Evolutionary conservation across 2,888 invertebrate genomes (phyloP).

Genomic region (Drosophila atroscutellata): DNA sequence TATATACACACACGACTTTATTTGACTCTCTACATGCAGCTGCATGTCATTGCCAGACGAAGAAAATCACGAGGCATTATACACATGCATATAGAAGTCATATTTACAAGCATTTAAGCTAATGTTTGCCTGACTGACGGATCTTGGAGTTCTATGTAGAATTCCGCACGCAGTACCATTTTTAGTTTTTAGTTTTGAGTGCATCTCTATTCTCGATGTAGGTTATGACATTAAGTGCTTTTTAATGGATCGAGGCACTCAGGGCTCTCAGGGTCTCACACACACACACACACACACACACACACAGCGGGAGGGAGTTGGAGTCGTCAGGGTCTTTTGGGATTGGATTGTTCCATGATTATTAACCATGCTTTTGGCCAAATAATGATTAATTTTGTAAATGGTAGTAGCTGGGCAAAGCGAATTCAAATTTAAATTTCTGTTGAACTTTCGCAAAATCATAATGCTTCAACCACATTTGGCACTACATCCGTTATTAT

Average conservation of each 20-base stretch:
- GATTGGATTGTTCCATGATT: constrained; percentile 12
- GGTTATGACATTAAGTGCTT: constrained; percentile 65
- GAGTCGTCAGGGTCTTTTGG: constrained; percentile 14
- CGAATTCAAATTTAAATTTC: constrained; percentile 36
- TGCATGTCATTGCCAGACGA: constrained; percentile 23
- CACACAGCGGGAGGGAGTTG: constrained; percentile 2
- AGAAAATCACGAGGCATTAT: constrained; percentile 58
- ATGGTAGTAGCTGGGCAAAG: constrained; percentile 18
- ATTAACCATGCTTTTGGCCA: constrained; percentile 38
- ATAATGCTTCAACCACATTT: constrained; percentile 8
- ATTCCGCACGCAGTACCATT: constrained; percentile 54
- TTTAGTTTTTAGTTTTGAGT: constrained; percentile 41
- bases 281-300: background rate
- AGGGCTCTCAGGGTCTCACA: constrained; percentile 17
- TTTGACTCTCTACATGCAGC: constrained; percentile 8
- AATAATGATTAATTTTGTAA: constrained; percentile 57
- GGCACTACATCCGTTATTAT: constrained; percentile 59
- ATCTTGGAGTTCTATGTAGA: constrained; percentile 10
- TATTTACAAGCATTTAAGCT: constrained; percentile 34
- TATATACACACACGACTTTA: constrained; percentile 3
- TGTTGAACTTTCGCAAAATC: constrained; percentile 48
- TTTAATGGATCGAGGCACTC: constrained; percentile 56
- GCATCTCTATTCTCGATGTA: constrained; percentile 42
- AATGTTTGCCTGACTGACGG: constrained; percentile 23
- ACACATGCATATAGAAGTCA: constrained; percentile 7